A percentile compares a stretch with the other conserved stretches of the same genome.
Conservation (phyloP, 2,888 invertebrate species). For the Sinhomidia bicolor region DNA sequence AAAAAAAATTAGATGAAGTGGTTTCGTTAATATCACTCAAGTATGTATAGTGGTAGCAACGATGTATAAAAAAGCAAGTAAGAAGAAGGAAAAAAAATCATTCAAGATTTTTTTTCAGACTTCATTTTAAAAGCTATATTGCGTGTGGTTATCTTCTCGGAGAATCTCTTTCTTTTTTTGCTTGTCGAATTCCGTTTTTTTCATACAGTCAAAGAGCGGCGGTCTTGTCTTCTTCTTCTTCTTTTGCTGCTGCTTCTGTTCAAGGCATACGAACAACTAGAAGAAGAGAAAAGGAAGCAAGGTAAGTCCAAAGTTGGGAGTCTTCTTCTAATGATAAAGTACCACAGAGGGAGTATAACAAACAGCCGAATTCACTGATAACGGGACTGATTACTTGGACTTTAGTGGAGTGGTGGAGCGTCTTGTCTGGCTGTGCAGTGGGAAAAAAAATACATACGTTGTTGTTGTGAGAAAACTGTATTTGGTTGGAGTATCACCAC, state of each 20-base stretch:
- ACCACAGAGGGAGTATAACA: conserved; percentile 61
- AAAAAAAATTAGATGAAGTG: conserved; percentile 25
- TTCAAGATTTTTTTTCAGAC: conserved; percentile 33
- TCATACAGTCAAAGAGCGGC: not conserved
- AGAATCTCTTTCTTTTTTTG: conserved; percentile 54
- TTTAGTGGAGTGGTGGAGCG: conserved; percentile 11
- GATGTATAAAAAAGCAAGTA: too few species aligned
- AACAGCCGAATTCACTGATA: conserved; percentile 62
- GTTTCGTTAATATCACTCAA: not conserved
- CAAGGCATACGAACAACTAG: conserved; percentile 19
- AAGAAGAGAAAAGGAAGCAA: too few species aligned
- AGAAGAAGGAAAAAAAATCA: conserved; percentile 17
- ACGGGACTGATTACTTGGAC: conserved; percentile 62
- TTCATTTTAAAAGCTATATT: conserved; percentile 51
- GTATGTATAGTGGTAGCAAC: not conserved
- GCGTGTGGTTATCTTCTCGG: conserved; percentile 61
- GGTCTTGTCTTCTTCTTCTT: too few species aligned
- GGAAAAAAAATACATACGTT: too few species aligned
- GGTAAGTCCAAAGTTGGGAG: conserved; percentile 51
- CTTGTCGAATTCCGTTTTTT: conserved; percentile 56
- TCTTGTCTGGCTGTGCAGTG: conserved; percentile 31
- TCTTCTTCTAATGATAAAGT: conserved; percentile 62
- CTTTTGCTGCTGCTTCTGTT: not conserved
- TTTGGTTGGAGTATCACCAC: not conserved
- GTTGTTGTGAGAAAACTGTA: not conserved